Evolutionary conservation across 2,888 invertebrate species (phyloP), one percentile per base, ranked within the genome.

Genomic region (Hecatera dysodea): DNA sequence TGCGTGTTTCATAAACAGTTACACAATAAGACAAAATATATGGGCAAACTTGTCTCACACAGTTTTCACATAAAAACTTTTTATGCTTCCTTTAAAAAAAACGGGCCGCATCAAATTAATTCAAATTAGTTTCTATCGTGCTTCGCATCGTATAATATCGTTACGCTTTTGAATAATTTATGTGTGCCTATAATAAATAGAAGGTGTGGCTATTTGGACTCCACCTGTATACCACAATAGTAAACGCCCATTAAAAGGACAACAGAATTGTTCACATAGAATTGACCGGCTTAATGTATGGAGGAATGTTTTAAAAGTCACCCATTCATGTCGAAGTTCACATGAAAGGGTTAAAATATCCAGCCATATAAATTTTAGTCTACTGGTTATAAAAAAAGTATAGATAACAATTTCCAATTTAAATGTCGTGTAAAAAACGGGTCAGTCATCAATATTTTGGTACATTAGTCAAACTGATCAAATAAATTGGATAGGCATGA

Each of bases 121-220:
- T 93, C 90, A 93, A 94, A 94, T 93, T 92, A 93, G 91, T 88
- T 86, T 82, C 79, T 91, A 92, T 93, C 93, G 80, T 84, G 88
- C 86, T 88, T 89, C 87, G 86, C 91, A 93, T 93, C 93, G 91
- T 89, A 89, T 90, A 90, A 88, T 88, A 89, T 90, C 90, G 91
- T 92, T 91, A 92, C 88, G 90, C 90, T 92, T 89, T 88, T 93
- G 93, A 94, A 93, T 94, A 91, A 94, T 93, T 92, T 93, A 94
- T 94, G 87, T 90, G 79, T 83, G 80, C 85, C 87, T 87, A 90
- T 91, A 89, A 91, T 91, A 93, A 91, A 92, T 93, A 89, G 89
- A 91, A 93, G 93, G 94, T 94, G 93, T 92, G 94, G 92, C 91
- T 84, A 87, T 88, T 88, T 88, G 85, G 87, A 89, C 93, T 91